phyloP scores from a whole-genome alignment of 1,140 invertebrate genomes.

The Bombus impatiens region DNA sequence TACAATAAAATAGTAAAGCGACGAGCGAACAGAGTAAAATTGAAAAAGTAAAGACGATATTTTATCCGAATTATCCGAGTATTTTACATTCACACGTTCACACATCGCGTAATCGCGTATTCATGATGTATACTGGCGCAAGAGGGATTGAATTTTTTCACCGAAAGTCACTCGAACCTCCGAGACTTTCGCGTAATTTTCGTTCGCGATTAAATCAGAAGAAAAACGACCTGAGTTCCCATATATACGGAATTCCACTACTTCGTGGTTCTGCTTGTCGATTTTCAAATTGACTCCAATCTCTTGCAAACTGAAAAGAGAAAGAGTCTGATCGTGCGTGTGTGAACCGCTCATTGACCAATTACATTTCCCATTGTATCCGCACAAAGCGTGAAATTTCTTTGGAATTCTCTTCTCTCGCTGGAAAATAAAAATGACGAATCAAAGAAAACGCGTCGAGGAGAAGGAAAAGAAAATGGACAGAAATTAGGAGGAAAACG shows the following conservation, averaged over 20 bases:
- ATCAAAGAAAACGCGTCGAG: neutral
- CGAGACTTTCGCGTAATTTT: too few species aligned
- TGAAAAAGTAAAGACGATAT: too few species aligned
- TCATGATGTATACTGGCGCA: too few species aligned
- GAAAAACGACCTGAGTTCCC: neutral
- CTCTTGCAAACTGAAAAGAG: neutral
- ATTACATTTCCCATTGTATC: constrained; percentile 23
- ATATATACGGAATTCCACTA: neutral
- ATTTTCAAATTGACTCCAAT: neutral
- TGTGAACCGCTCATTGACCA: neutral
- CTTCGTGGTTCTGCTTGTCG: neutral
- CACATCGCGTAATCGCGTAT: too few species aligned
- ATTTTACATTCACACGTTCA: too few species aligned
- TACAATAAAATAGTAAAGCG: too few species aligned
- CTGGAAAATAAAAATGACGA: neutral
- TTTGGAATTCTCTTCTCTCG: neutral
- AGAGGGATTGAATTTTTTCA: too few species aligned
- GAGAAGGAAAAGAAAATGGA: neutral
- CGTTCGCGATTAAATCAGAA: too few species aligned
- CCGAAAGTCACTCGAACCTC: too few species aligned
- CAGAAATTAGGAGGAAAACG: too few species aligned
- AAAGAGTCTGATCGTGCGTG: neutral
- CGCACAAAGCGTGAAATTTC: neutral
- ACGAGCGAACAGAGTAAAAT: too few species aligned
- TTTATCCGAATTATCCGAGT: too few species aligned